Conservation (phyloP, 1,140 invertebrate genomes). For the Aphis gossypii region DNA sequence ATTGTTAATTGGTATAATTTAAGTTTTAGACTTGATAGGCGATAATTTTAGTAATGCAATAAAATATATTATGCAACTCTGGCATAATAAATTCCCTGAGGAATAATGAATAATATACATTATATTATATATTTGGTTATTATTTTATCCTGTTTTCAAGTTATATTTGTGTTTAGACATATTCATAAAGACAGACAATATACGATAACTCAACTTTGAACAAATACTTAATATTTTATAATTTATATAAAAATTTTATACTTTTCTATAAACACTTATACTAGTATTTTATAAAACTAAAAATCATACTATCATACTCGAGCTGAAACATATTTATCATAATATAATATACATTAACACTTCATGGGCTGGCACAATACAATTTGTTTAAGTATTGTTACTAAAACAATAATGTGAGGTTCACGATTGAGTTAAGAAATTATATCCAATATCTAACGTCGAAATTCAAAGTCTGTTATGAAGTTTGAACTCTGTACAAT, state of each 20-base stretch:
- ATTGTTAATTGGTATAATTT: background rate
- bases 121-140: background rate
- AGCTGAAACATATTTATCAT: background rate
- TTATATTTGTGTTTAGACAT: background rate
- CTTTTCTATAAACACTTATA: no score
- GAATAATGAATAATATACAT: background rate
- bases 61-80: background rate
- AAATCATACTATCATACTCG: background rate
- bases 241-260: background rate
- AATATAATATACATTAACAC: background rate
- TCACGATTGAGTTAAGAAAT: background rate
- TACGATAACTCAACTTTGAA: no score
- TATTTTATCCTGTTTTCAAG: background rate
- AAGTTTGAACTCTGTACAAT: background rate
- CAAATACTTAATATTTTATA: background rate
- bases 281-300: background rate
- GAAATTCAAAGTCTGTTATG: background rate
- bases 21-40: background rate
- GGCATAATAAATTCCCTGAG: background rate
- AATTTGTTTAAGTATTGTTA: background rate
- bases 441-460: background rate
- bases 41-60: background rate
- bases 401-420: background rate
- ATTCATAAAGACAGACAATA: background rate
- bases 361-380: background rate